Evolutionary conservation across 2,888 invertebrate species (phyloP), one percentile per base, ranked within the genome.

Genomic region (Alloplasta piceator): DNA sequence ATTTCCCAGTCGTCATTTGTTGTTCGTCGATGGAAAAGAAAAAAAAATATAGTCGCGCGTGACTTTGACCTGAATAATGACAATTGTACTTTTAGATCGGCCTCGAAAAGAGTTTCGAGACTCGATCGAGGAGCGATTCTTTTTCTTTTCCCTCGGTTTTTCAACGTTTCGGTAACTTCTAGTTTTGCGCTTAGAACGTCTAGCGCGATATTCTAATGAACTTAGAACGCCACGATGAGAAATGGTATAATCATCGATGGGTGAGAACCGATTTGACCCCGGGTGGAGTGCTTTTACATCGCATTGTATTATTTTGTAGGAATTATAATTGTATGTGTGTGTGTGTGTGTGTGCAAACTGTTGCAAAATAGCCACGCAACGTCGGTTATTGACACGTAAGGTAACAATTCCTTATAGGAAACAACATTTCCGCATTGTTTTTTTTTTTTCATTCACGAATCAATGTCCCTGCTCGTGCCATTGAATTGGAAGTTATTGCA

Each of bases 251-350:
- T 48, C 38, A 60, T 58, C 68, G 68, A 70, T 61, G 61, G 76
- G 55, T 68, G 68, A 63, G 43, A 48, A 48, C 38, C 46, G 64
- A 64, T 72, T 80, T 83, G 80, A 83, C 83, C 83, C 68, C 74
- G 66, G 58, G 61, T 41, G 56, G 56, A 58, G 36, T 46, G n/a
- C 12, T 43, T 7, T 64, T 79, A 74, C 52, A 14, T 72, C 75
- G 63, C 43, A 52, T 61, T n/a, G 77, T 26, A 26, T 26, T 26
- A 26, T 52, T 52, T 2, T 74, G 56, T 64, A 66, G 48, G 9
- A n/a, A 43, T 70, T 16, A 60, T 43, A 50, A 12, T 38, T 26
- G 38, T 16, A 48, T 12, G 52, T 58, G 61, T 61, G n/a, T 52
- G 52, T 26, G 41, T 16, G 61, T 41, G 39, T 38, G 16, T 72